Base-by-base conservation (phyloP, 2,113 vertebrate genomes). In the Pao palembangensis region DNA sequence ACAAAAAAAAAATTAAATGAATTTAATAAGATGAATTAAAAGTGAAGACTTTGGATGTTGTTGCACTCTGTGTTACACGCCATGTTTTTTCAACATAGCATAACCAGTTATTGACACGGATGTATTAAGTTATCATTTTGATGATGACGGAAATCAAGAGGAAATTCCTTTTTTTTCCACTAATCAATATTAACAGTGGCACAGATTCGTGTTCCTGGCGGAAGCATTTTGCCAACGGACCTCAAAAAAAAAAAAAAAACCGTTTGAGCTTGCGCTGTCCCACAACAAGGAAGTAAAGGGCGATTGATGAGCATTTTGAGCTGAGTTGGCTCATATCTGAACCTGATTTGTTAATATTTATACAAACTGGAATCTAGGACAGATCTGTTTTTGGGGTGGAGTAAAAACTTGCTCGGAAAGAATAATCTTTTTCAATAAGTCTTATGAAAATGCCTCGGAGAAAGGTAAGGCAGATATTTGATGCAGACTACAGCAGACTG, bases 361-460 rank as follows among this genome's bases (percentile, higher is more conserved):
- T 18, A 41, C 18, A 51, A 16, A 1, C 18, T 25, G 14, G 1
- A 16, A n/a, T 47, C 44, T 4, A n/a, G 44, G 21, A 58, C 12
- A 59, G 17, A 46, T 10, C 20, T 2, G 2, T 6, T 31, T 8
- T 13, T 41, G 6, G 28, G n/a, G 5, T 21, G 42, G 51, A 62
- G 38, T 34, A 46, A 10, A 11, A 43, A 17, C 14, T 56, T 16
- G 8, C 6, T 10, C 0, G 44, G 46, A 52, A 8, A 5, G 28
- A 20, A 4, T 42, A 6, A 38, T 14, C 43, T 18, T 53, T 52
- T 44, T 18, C 11, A 47, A 47, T 17, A 38, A 11, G 8, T 38
- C 10, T 12, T 34, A 8, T 34, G 10, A 72, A 62, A 53, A 89
- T 89, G 87, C 87, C 87, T 44, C 79, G 87, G 23, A 88, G 85